Conservation (phyloP, 2,113 vertebrate species). For the Bos taurus region DNA sequence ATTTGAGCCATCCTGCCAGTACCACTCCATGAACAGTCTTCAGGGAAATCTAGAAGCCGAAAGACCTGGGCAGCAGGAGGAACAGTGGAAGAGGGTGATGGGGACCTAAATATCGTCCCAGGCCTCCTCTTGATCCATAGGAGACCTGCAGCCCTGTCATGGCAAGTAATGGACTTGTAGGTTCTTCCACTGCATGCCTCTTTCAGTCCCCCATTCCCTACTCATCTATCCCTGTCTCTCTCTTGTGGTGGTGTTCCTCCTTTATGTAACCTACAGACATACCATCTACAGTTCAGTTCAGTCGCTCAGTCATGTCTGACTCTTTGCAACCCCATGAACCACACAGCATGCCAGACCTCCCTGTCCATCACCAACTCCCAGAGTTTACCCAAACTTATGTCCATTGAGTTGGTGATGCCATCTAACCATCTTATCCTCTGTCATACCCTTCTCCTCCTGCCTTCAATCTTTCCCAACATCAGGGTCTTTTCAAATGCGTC, state of each 20-base stretch:
- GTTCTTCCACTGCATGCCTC: background rate
- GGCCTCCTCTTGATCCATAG: background rate
- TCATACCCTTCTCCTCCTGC: background rate
- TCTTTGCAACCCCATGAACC: background rate
- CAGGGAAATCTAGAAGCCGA: background rate
- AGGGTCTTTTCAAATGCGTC: background rate
- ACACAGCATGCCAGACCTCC: background rate
- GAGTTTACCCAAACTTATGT: background rate
- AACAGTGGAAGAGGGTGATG: background rate
- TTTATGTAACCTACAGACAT: background rate
- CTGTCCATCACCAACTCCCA: background rate
- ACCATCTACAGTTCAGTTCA: background rate
- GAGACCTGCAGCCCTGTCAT: background rate
- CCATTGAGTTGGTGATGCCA: background rate
- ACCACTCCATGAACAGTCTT: background rate
- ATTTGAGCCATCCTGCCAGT: background rate
- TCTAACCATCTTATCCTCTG: background rate
- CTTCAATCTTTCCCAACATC: background rate
- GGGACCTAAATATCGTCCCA: background rate
- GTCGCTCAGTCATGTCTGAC: rapidly evolving
- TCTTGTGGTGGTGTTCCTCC: background rate
- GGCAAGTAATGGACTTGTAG: background rate
- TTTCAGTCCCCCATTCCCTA: background rate
- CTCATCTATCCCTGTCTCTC: background rate
- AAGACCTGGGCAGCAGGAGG: background rate